phyloP scores from a whole-genome alignment of 2,888 invertebrate species.

The Tenthredo mesomela region DNA sequence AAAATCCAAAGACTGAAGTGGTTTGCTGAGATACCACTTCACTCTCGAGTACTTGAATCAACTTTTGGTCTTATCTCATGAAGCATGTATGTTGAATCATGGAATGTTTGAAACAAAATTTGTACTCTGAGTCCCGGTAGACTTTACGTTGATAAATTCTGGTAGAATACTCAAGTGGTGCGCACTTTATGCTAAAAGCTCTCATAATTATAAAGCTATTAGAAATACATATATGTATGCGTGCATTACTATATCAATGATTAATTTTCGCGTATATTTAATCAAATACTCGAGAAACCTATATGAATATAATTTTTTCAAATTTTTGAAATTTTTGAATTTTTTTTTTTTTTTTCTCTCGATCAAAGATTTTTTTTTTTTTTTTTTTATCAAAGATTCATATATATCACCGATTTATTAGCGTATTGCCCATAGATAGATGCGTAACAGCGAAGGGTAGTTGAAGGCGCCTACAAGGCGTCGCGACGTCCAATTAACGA shows the following conservation, averaged over 20 bases:
- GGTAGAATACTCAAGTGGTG: conserved; percentile 14
- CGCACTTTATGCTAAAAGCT: neutral
- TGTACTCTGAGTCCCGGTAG: neutral
- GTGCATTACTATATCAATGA: neutral
- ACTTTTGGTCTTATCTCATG: neutral
- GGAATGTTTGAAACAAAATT: conserved; percentile 15
- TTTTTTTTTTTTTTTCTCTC: neutral
- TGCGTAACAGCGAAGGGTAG: neutral
- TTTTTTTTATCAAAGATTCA: neutral
- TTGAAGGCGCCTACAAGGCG: conserved; percentile 56
- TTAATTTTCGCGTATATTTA: neutral
- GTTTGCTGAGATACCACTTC: conserved; percentile 19
- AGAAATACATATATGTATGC: neutral
- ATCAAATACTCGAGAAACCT: no score
- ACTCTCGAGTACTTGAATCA: conserved; percentile 22
- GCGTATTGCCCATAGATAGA: conserved; percentile 14
- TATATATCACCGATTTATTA: neutral
- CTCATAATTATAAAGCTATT: neutral
- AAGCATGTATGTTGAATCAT: conserved; percentile 3
- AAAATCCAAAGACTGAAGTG: conserved; percentile 18
- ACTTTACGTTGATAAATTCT: neutral
- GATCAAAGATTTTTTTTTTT: neutral
- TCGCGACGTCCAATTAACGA: conserved; percentile 63
- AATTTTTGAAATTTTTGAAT: neutral
- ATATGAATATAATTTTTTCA: neutral